A percentile compares a stretch with the other conserved stretches of the same genome.
phyloP scores from a whole-genome alignment of 2,888 invertebrate genomes.

The Drosophila falleni region DNA sequence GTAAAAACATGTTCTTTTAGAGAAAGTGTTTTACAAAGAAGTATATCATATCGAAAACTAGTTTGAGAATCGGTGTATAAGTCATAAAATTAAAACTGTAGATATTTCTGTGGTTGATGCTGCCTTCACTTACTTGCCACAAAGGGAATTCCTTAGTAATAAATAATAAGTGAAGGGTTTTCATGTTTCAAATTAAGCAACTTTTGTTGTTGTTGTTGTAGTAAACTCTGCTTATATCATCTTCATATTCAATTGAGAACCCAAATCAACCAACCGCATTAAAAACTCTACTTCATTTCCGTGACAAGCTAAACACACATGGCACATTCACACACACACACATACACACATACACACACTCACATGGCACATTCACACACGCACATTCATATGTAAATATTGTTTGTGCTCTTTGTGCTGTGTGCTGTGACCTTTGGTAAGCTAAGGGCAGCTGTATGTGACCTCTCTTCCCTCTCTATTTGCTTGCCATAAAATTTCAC shows the following conservation, averaged over 20 bases:
- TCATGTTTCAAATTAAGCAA: slow-evolving; percentile 6
- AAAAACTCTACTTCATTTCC: slow-evolving; percentile 61
- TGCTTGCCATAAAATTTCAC: slow-evolving; percentile 57
- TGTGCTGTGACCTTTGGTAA: slow-evolving; percentile 49
- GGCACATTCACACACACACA: slow-evolving; percentile 6
- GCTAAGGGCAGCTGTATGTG: slow-evolving; percentile 51
- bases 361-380: not conserved
- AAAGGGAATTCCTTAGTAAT: slow-evolving; percentile 35
- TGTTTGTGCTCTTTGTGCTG: slow-evolving; percentile 52
- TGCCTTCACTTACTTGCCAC: slow-evolving; percentile 6
- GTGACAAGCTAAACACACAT: slow-evolving; percentile 36
- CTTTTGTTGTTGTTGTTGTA: slow-evolving; percentile 11
- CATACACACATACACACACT: slow-evolving; percentile 1
- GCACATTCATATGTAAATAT: slow-evolving; percentile 56
- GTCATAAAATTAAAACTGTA: slow-evolving; percentile 1
- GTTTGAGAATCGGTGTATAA: not conserved
- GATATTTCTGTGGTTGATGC: slow-evolving; percentile 6
- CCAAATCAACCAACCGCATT: slow-evolving; percentile 60
- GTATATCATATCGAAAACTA: no score
- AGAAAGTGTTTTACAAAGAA: no score
- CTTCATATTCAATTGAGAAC: slow-evolving; percentile 54
- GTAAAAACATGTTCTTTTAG: no score
- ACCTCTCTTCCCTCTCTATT: not conserved
- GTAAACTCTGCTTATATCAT: slow-evolving; percentile 14
- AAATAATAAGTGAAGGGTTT: slow-evolving; percentile 21